Evolutionary conservation across 2,888 invertebrate genomes (phyloP).

Genomic region (Chesias legatella): DNA sequence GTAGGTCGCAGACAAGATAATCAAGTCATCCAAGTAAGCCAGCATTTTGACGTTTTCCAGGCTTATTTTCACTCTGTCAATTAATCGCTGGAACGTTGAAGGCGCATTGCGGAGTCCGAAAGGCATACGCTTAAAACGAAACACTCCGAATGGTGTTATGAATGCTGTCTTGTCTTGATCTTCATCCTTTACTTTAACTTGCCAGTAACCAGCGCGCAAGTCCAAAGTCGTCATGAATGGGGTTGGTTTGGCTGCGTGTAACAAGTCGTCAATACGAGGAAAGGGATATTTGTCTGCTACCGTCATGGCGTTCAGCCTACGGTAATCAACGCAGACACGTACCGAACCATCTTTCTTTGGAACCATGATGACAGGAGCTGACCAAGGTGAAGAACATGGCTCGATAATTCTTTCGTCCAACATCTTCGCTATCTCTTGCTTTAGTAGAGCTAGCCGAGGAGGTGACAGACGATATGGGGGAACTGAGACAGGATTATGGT

Average conservation of each 20-base stretch:
- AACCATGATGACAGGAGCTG: conserved; percentile 2
- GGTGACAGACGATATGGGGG: conserved; percentile 8
- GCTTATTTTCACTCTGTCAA: conserved; percentile 11
- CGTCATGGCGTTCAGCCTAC: conserved; percentile 1
- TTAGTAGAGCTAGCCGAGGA: not conserved
- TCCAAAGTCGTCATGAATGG: conserved; percentile 7
- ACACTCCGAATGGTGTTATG: conserved; percentile 8
- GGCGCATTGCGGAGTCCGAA: conserved; percentile 8
- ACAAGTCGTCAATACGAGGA: conserved; percentile 15
- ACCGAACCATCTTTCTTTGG: conserved; percentile 5
- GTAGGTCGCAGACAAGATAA: conserved; percentile 8
- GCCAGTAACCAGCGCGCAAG: conserved; percentile 7
- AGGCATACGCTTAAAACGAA: conserved; percentile 3
- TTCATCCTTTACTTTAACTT: not conserved
- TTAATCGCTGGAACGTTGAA: conserved; percentile 11
- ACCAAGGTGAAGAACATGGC: conserved; percentile 3
- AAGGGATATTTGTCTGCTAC: conserved; percentile 17
- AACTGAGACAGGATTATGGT: not conserved
- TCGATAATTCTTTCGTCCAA: conserved; percentile 1
- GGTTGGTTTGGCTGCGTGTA: conserved; percentile 4
- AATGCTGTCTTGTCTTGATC: conserved; percentile 9
- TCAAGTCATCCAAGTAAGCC: conserved; percentile 15
- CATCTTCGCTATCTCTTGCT: conserved; percentile 2
- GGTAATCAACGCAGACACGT: conserved; percentile 7
- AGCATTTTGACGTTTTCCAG: conserved; percentile 7